Percentiles rank a stretch among this genome's conserved stretches.
Conservation (phyloP, 2,797 vertebrate species). For the Gymnodraco acuticeps region DNA sequence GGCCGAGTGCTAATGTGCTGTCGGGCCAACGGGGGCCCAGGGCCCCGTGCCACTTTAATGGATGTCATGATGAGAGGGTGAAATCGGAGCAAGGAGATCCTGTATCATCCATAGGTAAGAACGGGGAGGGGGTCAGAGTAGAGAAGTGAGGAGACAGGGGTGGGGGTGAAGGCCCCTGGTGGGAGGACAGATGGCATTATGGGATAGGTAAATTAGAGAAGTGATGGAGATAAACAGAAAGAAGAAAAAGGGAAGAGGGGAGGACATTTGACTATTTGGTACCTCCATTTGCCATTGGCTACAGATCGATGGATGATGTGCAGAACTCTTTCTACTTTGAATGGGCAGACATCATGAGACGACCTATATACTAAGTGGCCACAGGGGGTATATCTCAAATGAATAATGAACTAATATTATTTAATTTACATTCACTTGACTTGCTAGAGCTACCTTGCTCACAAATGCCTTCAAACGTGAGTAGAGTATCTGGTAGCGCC, state of each 20-base stretch:
- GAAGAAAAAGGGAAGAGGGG: conserved; percentile 11
- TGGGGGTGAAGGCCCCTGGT: conserved; percentile 36
- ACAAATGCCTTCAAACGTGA: neutral
- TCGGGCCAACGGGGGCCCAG: conserved; percentile 80
- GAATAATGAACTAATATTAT: conserved; percentile 21
- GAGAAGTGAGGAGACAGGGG: conserved; percentile 30
- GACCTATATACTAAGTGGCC: conserved; percentile 1
- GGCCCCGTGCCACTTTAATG: conserved; percentile 87
- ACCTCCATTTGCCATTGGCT: conserved; percentile 19
- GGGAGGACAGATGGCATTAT: conserved; percentile 59
- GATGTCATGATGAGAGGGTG: conserved; percentile 91
- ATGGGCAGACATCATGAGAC: neutral
- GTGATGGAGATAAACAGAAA: conserved; percentile 32
- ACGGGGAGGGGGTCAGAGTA: conserved; percentile 29
- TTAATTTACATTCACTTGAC: conserved; percentile 26
- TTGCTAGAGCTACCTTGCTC: conserved; percentile 6
- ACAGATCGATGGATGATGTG: conserved; percentile 41
- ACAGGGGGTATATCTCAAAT: conserved; percentile 15
- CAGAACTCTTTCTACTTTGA: conserved; percentile 45
- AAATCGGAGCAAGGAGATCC: conserved; percentile 86
- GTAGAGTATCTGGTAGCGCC: neutral
- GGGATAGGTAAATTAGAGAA: conserved; percentile 55
- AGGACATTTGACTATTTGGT: conserved; percentile 27
- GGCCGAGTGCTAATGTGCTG: conserved; percentile 91
- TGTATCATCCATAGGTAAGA: conserved; percentile 77